Conservation (phyloP, 1,140 invertebrate species). For the Cyphomyrmex costatus region DNA sequence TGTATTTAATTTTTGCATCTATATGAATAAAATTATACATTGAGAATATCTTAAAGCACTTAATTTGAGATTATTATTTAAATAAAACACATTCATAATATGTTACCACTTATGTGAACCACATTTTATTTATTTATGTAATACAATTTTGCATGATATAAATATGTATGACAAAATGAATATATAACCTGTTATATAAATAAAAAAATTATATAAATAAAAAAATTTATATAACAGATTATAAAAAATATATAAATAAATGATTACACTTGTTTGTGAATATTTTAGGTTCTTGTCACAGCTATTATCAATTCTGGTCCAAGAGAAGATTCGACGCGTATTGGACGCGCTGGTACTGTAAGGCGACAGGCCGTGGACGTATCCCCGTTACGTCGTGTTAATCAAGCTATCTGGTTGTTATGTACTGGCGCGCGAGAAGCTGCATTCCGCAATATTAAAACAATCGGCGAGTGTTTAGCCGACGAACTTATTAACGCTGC, state of each 20-base stretch:
- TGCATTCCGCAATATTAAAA: constrained; percentile 99
- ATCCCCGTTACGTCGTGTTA: constrained; percentile 98
- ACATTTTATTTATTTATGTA: not conserved
- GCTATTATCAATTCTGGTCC: constrained; percentile 99
- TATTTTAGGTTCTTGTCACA: constrained; percentile 96
- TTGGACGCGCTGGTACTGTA: constrained; percentile 99
- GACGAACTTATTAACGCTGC: constrained; percentile 99
- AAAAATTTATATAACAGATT: too few relatives aligned
- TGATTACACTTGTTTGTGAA: not conserved
- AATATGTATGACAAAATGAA: too few relatives aligned
- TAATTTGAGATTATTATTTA: not conserved
- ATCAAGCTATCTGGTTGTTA: constrained; percentile 99
- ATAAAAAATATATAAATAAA: too few relatives aligned
- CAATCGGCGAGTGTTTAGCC: constrained; percentile 99
- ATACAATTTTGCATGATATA: too few relatives aligned
- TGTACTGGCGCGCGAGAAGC: constrained; percentile 99
- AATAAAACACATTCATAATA: not conserved
- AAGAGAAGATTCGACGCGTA: constrained; percentile 99
- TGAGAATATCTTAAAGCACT: not conserved
- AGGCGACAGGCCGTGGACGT: constrained; percentile 99
- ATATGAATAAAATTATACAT: not conserved
- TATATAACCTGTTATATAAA: too few relatives aligned
- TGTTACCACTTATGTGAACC: not conserved
- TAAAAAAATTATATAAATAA: too few relatives aligned
- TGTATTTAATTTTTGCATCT: not conserved